Base-by-base conservation (phyloP, 2,113 vertebrate species). In the Gavialis gangeticus region DNA sequence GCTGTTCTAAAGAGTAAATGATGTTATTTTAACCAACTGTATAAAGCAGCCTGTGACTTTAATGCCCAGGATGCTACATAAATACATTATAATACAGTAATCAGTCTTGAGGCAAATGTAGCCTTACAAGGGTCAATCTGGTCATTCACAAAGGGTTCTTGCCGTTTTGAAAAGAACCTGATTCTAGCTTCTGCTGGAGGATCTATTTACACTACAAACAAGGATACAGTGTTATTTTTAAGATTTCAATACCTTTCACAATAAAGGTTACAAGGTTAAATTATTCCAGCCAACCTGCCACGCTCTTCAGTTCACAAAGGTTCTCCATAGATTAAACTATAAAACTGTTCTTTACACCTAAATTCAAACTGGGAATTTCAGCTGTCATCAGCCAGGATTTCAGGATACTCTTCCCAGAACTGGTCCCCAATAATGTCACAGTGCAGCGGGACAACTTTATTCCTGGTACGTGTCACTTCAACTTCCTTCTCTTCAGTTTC, bases 371-470 rank as follows among this genome's bases (percentile, higher is more conserved):
- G 34, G 17, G 69, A 75, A 3, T 3, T 88, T 98, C 97, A 99
- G 92, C 96, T 95, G 60, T 98, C 98, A 16, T 98, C 98, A 90
- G 98, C 98, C 81, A 99, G 97, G 94, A 99, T 98, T 81, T 98
- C 98, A 1, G 98, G 97, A 94, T 99, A 98, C 54, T 99, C 98
- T 75, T 99, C 98, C 99, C 99, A 99, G 96, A 99, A 99, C 93
- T 98, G 97, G n/a, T 99, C 98, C 58, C 98, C 99, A 58, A 99
- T 99, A 64, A 99, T 97, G 94, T 99, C 99, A 28, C 98, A 98
- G 94, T 99, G 97, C 89, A 98, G 87, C 18, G 98, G 89, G 82
- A 98, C 96, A 59, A 98, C 97, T 95, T 93, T 97, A 75, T 93
- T 98, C 95, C 98, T 98, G 89, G 95, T 98, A 34, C 98, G 98